A percentile compares a stretch with the other conserved stretches of the same genome.
Evolutionary conservation across 92 coral and sea anemone species (phyloP).

Genomic region (Montipora capitata): DNA sequence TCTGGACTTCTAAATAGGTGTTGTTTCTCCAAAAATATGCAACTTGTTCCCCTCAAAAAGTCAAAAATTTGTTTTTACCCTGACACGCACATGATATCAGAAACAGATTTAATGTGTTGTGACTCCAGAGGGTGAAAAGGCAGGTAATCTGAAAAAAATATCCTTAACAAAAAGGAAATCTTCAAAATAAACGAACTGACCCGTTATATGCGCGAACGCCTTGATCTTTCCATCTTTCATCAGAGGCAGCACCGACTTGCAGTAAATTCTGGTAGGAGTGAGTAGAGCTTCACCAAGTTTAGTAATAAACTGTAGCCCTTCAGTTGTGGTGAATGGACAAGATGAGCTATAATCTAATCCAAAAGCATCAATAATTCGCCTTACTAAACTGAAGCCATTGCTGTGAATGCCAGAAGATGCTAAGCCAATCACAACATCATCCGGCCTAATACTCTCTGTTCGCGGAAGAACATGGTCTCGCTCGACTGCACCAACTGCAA

Average conservation of each 20-base stretch:
- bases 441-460: conserved; percentile 74
- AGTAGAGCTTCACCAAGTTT: conserved; percentile 87
- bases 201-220: conserved; percentile 98
- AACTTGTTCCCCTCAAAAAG: too few relatives aligned
- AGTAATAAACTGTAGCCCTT: conserved; percentile 77
- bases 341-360: conserved; percentile 80
- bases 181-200: conserved; percentile 39
- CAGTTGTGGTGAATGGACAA: conserved; percentile 87
- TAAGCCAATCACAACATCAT: conserved; percentile 89
- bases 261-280: conserved; percentile 88
- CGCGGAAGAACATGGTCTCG: conserved; percentile 80
- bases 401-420: conserved; percentile 97
- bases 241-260: conserved; percentile 86
- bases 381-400: conserved; percentile 97
- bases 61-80: too few relatives aligned
- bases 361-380: conserved; percentile 69
- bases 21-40: too few relatives aligned
- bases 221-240: conserved; percentile 88
- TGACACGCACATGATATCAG: too few relatives aligned
- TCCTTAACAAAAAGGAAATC: not conserved
- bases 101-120: too few relatives aligned
- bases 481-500: conserved; percentile 98
- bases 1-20: too few relatives aligned
- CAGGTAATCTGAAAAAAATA: not conserved
- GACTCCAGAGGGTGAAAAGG: too few relatives aligned